Evolutionary conservation across 1,140 invertebrate genomes (phyloP), one percentile per base, ranked within the genome.

Genomic region (Eriosoma lanigerum): DNA sequence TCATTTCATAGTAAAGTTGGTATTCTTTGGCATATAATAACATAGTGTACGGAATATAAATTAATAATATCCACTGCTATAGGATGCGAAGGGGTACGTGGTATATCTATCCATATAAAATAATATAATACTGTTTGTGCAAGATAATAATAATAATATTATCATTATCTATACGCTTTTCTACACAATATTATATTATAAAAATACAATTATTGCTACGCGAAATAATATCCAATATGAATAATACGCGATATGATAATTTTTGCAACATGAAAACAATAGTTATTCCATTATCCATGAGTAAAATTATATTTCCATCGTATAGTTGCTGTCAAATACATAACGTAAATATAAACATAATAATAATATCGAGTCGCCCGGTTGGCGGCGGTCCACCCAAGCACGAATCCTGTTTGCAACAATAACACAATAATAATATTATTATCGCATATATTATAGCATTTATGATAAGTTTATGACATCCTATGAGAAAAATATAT

Each of bases 361-460:
- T 38, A 38, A 38, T 38, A 38, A 38, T 38, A 38, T 38, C 32
- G 32, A 4, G 62, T 64, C 62, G 17, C 19, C 44, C 21, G 66
- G 66, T 17, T 21, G 44, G 44, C 46, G 54, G 5, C 54, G 17
- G 68, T 46, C 68, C 68, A 52, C 68, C 68, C 68, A 72, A 72
- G 68, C 68, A 50, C 68, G 68, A 72, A 52, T 72, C 68, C 68
- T 72, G 68, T 52, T n/a, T n/a, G 24, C 38, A 68, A 68, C 10
- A 48, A 46, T 46, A 38, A 44, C 12, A 44, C 21, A 44, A 44
- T 50, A 48, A 70, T 26, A 26, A 50, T 46, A 48, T 24, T 50
- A 70, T 9, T 64, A 21, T n/a, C 29, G 62, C 32, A 19, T 21
- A 3, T 64, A 64, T 48, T 70, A 24, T 9, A 24, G 50, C 12